Evolutionary conservation across 2,113 vertebrate genomes (phyloP).

Genomic region (Dromaius novaehollandiae): DNA sequence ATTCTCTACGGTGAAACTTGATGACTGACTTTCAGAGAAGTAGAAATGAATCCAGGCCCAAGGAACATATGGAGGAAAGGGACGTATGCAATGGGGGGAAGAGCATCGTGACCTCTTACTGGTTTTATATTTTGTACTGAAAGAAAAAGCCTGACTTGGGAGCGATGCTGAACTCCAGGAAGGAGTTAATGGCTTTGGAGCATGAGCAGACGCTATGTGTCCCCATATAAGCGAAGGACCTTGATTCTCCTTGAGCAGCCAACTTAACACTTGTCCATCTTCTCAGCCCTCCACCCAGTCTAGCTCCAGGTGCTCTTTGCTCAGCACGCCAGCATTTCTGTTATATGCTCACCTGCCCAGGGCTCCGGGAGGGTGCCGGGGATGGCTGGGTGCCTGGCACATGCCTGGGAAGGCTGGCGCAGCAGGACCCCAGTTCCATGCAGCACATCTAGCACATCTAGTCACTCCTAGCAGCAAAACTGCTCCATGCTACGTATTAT

Average conservation of each 20-base stretch:
- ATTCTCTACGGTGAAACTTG: neutral
- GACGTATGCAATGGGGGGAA: neutral
- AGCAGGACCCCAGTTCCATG: neutral
- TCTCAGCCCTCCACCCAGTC: neutral
- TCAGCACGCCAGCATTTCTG: fast-evolving
- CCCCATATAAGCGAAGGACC: neutral
- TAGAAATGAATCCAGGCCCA: fast-evolving
- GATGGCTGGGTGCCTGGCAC: no score
- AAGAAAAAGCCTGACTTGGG: neutral
- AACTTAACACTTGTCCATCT: neutral
- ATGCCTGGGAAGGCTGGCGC: neutral
- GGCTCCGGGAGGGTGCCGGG: no score
- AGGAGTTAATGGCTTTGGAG: neutral
- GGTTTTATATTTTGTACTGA: neutral
- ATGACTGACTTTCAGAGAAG: fast-evolving
- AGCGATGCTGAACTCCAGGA: neutral
- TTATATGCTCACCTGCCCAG: neutral
- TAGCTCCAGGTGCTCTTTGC: neutral
- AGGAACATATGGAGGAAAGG: neutral
- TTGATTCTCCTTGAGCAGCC: neutral
- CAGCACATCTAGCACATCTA: fast-evolving
- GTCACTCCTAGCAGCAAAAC: neutral
- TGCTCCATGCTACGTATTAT: neutral
- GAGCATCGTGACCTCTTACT: neutral
- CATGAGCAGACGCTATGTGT: neutral